Evolutionary conservation across 2,888 invertebrate genomes (phyloP), one percentile per base, ranked within the genome.

Genomic region (Arge pagana): DNA sequence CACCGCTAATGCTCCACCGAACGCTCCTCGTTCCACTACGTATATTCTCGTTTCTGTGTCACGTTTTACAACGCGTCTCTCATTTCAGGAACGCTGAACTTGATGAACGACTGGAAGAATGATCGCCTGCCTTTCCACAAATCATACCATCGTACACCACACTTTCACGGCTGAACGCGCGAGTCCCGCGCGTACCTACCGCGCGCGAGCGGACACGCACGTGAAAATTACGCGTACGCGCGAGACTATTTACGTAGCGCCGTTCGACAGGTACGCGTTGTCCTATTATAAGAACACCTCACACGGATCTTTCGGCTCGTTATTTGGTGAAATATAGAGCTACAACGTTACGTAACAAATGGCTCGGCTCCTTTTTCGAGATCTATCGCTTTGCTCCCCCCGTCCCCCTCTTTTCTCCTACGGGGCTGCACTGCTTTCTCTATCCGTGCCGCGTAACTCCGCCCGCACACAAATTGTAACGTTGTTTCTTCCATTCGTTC

Each of bases 21-120:
- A 40, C 16, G 58, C 63, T 63, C 61, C 58, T n/a, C n/a, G n/a
- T 62, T 64, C 61, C 60, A 54, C 59, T 65, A 63, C 70, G 67
- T 70, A 70, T 69, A 70, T 71, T 61, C 70, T 71, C 70, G 67
- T 72, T 70, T 70, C 64, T 62, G 59, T 62, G 60, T 60, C 61
- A 62, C 66, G 70, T 70, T 72, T 71, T 69, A 69, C 71, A 71
- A 70, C 69, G 69, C 66, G 65, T 64, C 67, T 69, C 67, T 67
- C 65, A 65, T 68, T 68, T 67, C 65, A 55, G 62, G 54, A 66
- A 60, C 67, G 66, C 64, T 64, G 64, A 70, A 67, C 59, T 64
- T 71, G 68, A 72, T 60, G 67, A 61, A 72, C 64, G 65, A 61
- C 61, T 62, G 55, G 59, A 56, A 50, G 43, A 45, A 36, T 24